These are phyloP conservation scores for Azemiops feae DNA, from an alignment of 2,113 vertebrate genomes.

Conservation along the genomic window DNA sequence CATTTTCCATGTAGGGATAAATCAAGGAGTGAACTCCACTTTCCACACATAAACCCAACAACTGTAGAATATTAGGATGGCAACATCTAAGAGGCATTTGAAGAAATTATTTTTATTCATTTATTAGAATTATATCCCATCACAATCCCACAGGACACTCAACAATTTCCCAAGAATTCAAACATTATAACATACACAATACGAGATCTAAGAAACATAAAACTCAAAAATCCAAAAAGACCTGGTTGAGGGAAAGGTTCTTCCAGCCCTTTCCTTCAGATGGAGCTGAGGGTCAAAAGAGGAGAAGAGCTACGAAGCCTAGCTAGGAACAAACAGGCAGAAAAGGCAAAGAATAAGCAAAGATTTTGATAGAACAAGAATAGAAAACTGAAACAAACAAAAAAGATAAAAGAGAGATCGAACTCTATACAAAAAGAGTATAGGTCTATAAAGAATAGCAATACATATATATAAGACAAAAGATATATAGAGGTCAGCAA, in stretches of 20 bases:
- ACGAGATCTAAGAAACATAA: neutral
- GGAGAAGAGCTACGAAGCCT: neutral
- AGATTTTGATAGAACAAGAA: neutral
- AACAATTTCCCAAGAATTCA: neutral
- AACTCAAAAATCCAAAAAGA: neutral
- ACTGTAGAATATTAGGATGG: conserved; percentile 70
- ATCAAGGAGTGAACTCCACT: conserved; percentile 64
- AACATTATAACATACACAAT: neutral
- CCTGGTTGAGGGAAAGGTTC: neutral
- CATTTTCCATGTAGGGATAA: conserved; percentile 70
- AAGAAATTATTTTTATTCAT: neutral
- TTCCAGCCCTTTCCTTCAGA: neutral
- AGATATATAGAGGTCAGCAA: neutral
- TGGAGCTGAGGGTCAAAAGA: neutral
- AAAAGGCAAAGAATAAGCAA: neutral
- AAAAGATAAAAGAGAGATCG: neutral
- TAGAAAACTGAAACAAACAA: neutral
- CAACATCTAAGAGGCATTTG: conserved; percentile 65
- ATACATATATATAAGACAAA: neutral
- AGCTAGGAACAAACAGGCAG: neutral
- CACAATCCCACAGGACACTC: neutral
- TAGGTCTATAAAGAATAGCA: neutral
- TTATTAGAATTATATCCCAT: neutral
- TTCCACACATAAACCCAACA: conserved; percentile 73
- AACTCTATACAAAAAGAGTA: neutral